These are phyloP conservation scores for Baronia brevicornis DNA, from an alignment of 2,888 invertebrate genomes.

Conservation along the genomic window DNA sequence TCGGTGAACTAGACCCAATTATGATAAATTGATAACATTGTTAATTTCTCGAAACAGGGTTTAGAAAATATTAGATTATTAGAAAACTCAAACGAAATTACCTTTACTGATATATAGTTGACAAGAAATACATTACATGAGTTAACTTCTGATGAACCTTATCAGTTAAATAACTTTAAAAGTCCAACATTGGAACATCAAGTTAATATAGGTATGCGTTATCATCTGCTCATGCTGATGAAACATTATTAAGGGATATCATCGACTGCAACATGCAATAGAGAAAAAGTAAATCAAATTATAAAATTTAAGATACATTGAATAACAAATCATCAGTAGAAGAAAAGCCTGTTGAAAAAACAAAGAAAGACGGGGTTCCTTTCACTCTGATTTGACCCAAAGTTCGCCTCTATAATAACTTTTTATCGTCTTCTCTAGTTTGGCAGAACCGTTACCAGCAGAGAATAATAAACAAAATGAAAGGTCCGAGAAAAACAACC, in stretches of 20 bases:
- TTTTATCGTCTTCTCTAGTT: slow-evolving; percentile 45
- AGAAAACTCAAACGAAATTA: slow-evolving; percentile 52
- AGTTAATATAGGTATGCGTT: no score
- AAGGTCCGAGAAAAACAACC: slow-evolving; percentile 79
- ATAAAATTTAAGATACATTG: slow-evolving; percentile 28
- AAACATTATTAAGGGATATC: slow-evolving; percentile 23
- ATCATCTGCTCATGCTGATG: slow-evolving; percentile 20
- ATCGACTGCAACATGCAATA: slow-evolving; percentile 28
- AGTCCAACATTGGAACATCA: no score
- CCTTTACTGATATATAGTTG: slow-evolving; percentile 51
- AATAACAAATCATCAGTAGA: slow-evolving; percentile 60
- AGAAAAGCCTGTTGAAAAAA: slow-evolving; percentile 44
- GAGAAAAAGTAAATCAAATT: slow-evolving; percentile 23
- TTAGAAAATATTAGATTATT: slow-evolving; percentile 58
- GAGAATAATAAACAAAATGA: slow-evolving; percentile 33
- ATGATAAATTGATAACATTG: slow-evolving; percentile 59
- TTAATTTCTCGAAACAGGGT: slow-evolving; percentile 63
- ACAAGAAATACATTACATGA: slow-evolving; percentile 63
- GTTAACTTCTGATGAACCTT: slow-evolving; percentile 43
- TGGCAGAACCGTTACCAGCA: slow-evolving; percentile 35
- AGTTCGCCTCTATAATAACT: slow-evolving; percentile 48
- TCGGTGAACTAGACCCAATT: slow-evolving; percentile 35
- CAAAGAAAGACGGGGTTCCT: slow-evolving; percentile 42
- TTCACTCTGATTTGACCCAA: slow-evolving; percentile 47
- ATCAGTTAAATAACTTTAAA: slow-evolving; percentile 32